Evolutionary conservation across 1,140 invertebrate genomes (phyloP).

Genomic region (Drosophila leontia): DNA sequence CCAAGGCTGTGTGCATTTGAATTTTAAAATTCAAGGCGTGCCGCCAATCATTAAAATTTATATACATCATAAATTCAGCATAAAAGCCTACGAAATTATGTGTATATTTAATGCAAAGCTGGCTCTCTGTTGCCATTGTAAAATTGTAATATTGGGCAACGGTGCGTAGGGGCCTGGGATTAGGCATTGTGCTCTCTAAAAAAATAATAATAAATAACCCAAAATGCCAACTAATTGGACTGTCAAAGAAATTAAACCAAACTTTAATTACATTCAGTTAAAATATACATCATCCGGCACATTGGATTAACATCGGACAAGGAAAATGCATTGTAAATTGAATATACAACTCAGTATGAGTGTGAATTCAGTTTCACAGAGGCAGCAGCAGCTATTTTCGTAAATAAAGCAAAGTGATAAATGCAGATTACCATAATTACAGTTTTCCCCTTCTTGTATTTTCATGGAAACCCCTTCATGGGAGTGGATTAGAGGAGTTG

Average conservation of each 20-base stretch:
- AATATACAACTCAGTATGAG: background rate
- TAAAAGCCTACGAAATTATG: slow-evolving; percentile 31
- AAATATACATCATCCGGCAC: slow-evolving; percentile 3
- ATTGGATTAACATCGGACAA: slow-evolving; percentile 6
- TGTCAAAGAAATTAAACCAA: slow-evolving; percentile 27
- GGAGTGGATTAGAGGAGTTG: slow-evolving; percentile 19
- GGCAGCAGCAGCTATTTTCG: background rate
- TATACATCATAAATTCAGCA: slow-evolving; percentile 72
- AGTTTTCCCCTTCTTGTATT: background rate
- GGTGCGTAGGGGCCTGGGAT: slow-evolving; percentile 17
- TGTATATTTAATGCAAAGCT: slow-evolving; percentile 25
- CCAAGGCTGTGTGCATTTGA: slow-evolving; percentile 65
- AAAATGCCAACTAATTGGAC: slow-evolving; percentile 31
- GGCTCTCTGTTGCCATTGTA: background rate
- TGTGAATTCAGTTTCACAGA: background rate
- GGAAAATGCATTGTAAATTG: slow-evolving; percentile 4
- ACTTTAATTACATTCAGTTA: slow-evolving; percentile 21
- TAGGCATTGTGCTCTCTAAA: background rate
- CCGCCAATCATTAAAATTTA: slow-evolving; percentile 68
- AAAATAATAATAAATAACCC: background rate
- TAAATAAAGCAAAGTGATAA: slow-evolving; percentile 10
- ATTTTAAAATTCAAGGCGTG: slow-evolving; percentile 77
- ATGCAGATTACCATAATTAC: slow-evolving; percentile 5
- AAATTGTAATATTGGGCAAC: slow-evolving; percentile 20
- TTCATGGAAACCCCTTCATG: background rate